Base-by-base conservation (phyloP, 2,113 vertebrate genomes). In the Microcebus murinus region DNA sequence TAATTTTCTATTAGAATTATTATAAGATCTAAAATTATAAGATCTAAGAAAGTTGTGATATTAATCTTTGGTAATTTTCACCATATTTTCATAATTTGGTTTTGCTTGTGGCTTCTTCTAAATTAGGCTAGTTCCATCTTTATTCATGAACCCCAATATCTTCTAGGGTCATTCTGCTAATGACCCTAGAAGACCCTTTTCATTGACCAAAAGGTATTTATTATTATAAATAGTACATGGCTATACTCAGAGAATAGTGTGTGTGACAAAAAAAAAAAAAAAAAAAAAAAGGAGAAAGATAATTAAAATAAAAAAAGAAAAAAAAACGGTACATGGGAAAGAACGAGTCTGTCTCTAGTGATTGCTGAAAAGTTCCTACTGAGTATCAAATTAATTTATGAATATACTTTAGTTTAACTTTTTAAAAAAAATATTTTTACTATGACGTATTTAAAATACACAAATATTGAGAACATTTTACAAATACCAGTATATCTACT, bases 401-500 rank as follows among this genome's bases (percentile, higher is more conserved):
- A 73, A 12, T 61, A 1, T 76, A 48, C 70, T 77, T 84, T 63
- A 15, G 11, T 83, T 89, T 45, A 71, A 34, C 57, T 94, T 91
- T 82, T 88, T 42, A 81, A 65, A 45, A 63, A 63, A 94, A 88
- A 83, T 55, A 77, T 36, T 87, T 87, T 68, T 94, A 79, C n/a
- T 70, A n/a, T 57, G n/a, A 67, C 20, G 13, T 89, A 88, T 85
- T 94, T 92, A 8, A 73, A 48, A 14, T 73, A 84, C 23, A 63
- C 3, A 61, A n/a, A 20, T 74, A 9, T 36, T 63, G 52, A 88
- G n/a, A 63, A 29, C 76, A 61, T 59, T 91, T 77, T 71, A 71
- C 2, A 70, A 83, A 83, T 0, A 55, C 5, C 13, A 77, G 3
- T 36, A n/a, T 48, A n/a, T 91, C 55, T 96, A 36, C 23, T 42